phyloP scores from a whole-genome alignment of 2,888 invertebrate genomes.

The Gymnoscelis rufifasciata region DNA sequence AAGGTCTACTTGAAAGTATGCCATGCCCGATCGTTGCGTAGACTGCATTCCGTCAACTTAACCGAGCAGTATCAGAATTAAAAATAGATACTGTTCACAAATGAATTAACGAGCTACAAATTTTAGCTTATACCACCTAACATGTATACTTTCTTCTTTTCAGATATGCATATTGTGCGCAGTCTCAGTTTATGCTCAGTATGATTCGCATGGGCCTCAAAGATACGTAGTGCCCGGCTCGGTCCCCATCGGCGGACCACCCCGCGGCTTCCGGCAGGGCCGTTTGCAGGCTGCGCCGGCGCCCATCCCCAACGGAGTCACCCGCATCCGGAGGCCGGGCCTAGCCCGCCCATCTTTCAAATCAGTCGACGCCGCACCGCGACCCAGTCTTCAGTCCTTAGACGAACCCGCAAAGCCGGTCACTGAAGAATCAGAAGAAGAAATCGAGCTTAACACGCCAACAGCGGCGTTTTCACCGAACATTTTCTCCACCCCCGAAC shows the following conservation, averaged over 20 bases:
- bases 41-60: slow-evolving; percentile 40
- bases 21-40: slow-evolving; percentile 44
- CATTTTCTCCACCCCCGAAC: slow-evolving; percentile 61
- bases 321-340: slow-evolving; percentile 64
- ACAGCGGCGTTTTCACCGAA: slow-evolving; percentile 69
- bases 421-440: slow-evolving; percentile 83
- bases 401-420: slow-evolving; percentile 81
- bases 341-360: slow-evolving; percentile 66
- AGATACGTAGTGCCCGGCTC: slow-evolving; percentile 84
- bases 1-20: slow-evolving; percentile 60
- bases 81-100: no score
- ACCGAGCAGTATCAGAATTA: slow-evolving; percentile 30
- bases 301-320: slow-evolving; percentile 44
- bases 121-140: no score
- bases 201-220: slow-evolving; percentile 80
- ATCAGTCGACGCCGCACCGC: slow-evolving; percentile 65
- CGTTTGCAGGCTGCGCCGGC: slow-evolving; percentile 52
- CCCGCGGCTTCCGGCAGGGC: slow-evolving; percentile 66
- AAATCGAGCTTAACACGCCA: slow-evolving; percentile 75
- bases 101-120: no score
- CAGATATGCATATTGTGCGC: slow-evolving; percentile 75
- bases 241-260: slow-evolving; percentile 58
- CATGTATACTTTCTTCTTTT: slow-evolving; percentile 29
- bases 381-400: slow-evolving; percentile 68
- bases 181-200: slow-evolving; percentile 75